These are phyloP conservation scores for Timandra comae DNA, from an alignment of 2,888 invertebrate species.

Conservation along the genomic window DNA sequence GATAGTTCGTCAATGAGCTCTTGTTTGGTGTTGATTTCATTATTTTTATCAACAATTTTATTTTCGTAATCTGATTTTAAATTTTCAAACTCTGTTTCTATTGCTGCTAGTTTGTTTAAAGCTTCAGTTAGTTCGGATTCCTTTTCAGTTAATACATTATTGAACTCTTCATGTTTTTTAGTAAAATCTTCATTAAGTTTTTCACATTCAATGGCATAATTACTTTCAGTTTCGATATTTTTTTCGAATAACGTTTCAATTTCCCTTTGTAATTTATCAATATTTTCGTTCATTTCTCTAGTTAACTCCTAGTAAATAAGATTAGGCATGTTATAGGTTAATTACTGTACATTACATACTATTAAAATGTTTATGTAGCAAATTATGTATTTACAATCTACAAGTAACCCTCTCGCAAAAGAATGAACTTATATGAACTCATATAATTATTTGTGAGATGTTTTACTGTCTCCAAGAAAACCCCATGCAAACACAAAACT, in stretches of 20 bases:
- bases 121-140: conserved; percentile 42
- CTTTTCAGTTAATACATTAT: conserved; percentile 34
- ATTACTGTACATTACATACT: conserved; percentile 4
- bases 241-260: conserved; percentile 42
- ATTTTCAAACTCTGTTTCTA: conserved; percentile 34
- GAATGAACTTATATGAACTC: too few species aligned
- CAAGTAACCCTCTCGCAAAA: too few species aligned
- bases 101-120: conserved; percentile 29
- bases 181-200: conserved; percentile 36
- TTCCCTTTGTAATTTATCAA: conserved; percentile 43
- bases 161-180: conserved; percentile 35
- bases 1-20: conserved; percentile 30
- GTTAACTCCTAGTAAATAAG: conserved; percentile 46
- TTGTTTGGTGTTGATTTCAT: conserved; percentile 29
- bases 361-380: too few species aligned
- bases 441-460: too few species aligned
- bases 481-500: too few species aligned
- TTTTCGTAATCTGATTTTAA: conserved; percentile 28
- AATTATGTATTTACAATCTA: too few species aligned
- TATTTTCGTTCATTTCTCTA: conserved; percentile 27
- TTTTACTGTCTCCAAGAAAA: too few species aligned
- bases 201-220: conserved; percentile 30
- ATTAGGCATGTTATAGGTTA: conserved; percentile 17
- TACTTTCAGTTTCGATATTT: conserved; percentile 34
- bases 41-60: conserved; percentile 24